Evolutionary conservation across 2,797 vertebrate species (phyloP), one percentile per base, ranked within the genome.

Genomic region (Passerculus sandwichensis): DNA sequence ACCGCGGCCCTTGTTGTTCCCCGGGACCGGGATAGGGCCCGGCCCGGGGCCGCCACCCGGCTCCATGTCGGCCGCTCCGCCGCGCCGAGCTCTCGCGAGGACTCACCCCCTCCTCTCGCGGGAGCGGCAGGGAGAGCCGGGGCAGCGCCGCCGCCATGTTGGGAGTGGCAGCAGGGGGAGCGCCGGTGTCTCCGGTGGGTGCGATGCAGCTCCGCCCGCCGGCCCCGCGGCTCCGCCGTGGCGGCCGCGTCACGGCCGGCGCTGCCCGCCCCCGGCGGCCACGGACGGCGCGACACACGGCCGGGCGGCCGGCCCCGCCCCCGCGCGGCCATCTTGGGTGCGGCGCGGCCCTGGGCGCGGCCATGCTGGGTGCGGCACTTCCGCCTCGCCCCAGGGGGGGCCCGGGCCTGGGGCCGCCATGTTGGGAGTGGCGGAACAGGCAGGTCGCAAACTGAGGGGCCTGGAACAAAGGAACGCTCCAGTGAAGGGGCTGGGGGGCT

Each of bases 1-100:
- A 44, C 79, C 96, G 77, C 53, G 97, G 96, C 98, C 98, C 96
- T 99, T 99, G 97, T 99, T 99, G 97, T 99, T 99, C 96, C 98
- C 97, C 91, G 97, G 97, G 86, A 98, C 92, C 88, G 47, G 66
- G 56, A 97, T 98, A 1, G 66, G 47, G 16, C 97, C 98, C 98
- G 98, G 91, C 96, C 82, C 94, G 25, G 80, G 90, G 40, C 61
- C 89, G n/a, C 85, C 89, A 32, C 91, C 96, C 84, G 95, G 96
- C 96, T 98, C 97, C 97, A 98, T 98, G 95, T 84, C 98, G 94
- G 78, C 93, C 94, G 93, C 94, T 89, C 95, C 88, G 48, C 93
- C 80, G 74, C 79, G 34, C 40, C 91, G 26, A 73, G 60, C 91
- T 88, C 94, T 94, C 96, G 96, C 96, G 97, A 97, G 96, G 92